Conservation (phyloP, 2,888 invertebrate genomes). For the Mesochorus sp. region DNA sequence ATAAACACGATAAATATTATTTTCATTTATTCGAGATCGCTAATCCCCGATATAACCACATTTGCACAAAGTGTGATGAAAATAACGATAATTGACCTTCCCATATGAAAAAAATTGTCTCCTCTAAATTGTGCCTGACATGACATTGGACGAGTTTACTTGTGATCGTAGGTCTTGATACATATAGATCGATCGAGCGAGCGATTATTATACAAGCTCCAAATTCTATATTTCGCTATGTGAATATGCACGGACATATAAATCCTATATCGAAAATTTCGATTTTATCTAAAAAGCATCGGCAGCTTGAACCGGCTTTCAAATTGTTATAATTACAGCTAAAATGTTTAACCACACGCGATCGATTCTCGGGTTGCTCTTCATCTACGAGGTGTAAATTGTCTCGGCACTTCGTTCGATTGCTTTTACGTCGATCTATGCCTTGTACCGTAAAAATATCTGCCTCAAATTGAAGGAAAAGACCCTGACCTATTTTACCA, state of each 20-base stretch:
- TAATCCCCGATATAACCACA: constrained; percentile 11
- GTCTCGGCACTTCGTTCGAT: constrained; percentile 32
- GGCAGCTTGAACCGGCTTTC: background rate
- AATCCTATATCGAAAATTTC: background rate
- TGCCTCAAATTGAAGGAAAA: background rate
- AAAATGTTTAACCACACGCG: background rate
- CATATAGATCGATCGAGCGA: constrained; percentile 7
- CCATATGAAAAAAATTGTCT: background rate
- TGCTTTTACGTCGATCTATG: background rate
- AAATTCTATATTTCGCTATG: background rate
- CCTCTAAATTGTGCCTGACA: background rate
- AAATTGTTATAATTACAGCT: background rate
- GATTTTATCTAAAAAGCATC: constrained; percentile 27
- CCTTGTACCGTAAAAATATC: background rate
- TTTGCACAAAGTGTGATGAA: background rate
- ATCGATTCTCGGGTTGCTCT: constrained; percentile 6
- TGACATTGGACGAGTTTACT: constrained; percentile 19
- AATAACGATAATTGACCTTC: constrained; percentile 16
- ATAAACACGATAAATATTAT: constrained; percentile 9
- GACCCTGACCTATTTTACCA: background rate
- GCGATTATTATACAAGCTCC: background rate
- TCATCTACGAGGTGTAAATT: background rate
- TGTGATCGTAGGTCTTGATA: constrained; percentile 20
- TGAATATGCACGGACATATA: background rate
- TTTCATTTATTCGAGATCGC: constrained; percentile 35